Conservation (phyloP, 1,140 invertebrate genomes). For the Periplaneta americana region DNA sequence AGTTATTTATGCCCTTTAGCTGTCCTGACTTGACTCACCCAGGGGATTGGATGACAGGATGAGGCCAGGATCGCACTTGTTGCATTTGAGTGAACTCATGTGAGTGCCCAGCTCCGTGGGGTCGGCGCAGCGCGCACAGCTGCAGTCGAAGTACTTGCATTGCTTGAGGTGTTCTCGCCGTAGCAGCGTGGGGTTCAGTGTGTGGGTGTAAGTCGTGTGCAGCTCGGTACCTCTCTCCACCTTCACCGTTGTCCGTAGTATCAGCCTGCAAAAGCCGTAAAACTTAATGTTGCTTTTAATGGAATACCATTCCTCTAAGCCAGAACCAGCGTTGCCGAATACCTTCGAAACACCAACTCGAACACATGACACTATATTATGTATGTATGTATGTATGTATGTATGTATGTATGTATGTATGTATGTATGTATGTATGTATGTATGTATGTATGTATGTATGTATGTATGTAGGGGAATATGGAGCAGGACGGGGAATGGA, state of each 20-base stretch:
- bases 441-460: too few relatives aligned
- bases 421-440: too few relatives aligned
- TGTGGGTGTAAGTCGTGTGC: slow-evolving; percentile 31
- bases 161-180: slow-evolving; percentile 29
- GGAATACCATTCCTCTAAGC: too few relatives aligned
- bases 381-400: too few relatives aligned
- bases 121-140: slow-evolving; percentile 27
- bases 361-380: too few relatives aligned
- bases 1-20: too few relatives aligned
- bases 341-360: too few relatives aligned
- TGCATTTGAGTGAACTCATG: slow-evolving; percentile 26
- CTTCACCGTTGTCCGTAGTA: slow-evolving; percentile 22
- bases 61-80: slow-evolving; percentile 21
- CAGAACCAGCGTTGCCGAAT: too few relatives aligned
- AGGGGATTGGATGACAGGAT: slow-evolving; percentile 26
- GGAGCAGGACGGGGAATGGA: too few relatives aligned
- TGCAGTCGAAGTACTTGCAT: slow-evolving; percentile 30
- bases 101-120: slow-evolving; percentile 29
- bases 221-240: slow-evolving; percentile 32
- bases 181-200: slow-evolving; percentile 29
- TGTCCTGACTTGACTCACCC: too few relatives aligned
- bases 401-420: too few relatives aligned
- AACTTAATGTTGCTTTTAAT: not conserved
- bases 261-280: slow-evolving; percentile 1
- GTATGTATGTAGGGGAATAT: too few relatives aligned